These are phyloP conservation scores for Alcis repandata DNA, from an alignment of 2,888 invertebrate species.

Conservation along the genomic window DNA sequence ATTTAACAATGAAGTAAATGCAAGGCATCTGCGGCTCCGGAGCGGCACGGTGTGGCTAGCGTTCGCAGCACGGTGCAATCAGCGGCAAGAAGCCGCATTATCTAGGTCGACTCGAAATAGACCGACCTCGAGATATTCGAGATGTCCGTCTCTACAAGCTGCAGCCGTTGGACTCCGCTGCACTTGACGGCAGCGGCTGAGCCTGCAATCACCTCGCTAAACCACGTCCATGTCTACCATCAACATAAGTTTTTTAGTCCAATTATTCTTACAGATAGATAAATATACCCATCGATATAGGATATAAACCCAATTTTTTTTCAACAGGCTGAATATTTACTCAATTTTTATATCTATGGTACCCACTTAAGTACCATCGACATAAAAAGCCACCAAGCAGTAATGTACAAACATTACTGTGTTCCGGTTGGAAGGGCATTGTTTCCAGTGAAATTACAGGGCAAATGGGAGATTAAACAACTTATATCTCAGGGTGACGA, in stretches of 20 bases:
- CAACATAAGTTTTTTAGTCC: no score
- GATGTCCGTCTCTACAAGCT: constrained; percentile 33
- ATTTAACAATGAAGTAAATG: no score
- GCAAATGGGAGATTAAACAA: no score
- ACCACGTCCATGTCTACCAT: not conserved
- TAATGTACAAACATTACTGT: no score
- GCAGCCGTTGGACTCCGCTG: not conserved
- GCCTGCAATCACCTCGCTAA: not conserved
- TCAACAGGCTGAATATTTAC: not conserved
- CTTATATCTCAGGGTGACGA: no score
- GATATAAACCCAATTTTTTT: no score
- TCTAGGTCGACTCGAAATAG: constrained; percentile 8
- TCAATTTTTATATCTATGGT: not conserved
- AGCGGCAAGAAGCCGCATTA: constrained; percentile 1
- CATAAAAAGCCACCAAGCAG: no score
- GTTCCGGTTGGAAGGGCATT: no score
- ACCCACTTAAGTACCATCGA: no score
- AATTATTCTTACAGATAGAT: no score
- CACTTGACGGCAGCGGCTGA: not conserved
- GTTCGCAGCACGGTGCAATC: not conserved
- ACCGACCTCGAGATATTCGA: constrained; percentile 44
- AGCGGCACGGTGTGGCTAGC: not conserved
- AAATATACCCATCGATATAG: no score
- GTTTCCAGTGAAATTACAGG: no score
- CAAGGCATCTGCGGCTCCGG: not conserved